Evolutionary conservation across 2,113 vertebrate species (phyloP).

Genomic region (Tachuris rubrigastra): DNA sequence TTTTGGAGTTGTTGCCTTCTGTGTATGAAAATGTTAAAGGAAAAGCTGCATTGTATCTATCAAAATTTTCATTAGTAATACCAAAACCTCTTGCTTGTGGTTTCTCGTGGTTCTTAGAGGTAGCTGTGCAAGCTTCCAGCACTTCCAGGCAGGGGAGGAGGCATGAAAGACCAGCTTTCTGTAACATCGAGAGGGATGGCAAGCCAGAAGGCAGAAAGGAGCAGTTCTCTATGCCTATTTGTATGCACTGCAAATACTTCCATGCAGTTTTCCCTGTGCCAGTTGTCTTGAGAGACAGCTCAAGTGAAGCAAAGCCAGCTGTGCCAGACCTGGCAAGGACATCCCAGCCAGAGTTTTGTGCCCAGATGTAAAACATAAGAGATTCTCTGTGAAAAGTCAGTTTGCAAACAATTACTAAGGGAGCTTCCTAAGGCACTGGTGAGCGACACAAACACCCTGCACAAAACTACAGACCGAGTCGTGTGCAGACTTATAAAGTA

Average conservation of each 20-base stretch:
- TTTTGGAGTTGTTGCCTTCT: neutral
- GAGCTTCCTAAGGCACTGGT: neutral
- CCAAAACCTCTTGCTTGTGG: neutral
- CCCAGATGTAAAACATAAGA: constrained; percentile 1
- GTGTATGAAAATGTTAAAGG: neutral
- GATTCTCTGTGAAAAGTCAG: neutral
- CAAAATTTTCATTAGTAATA: neutral
- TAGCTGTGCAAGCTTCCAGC: neutral
- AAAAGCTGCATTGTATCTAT: neutral
- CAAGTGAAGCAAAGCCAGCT: constrained; percentile 18
- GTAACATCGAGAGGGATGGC: neutral
- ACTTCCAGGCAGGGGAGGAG: neutral
- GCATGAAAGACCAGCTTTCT: neutral
- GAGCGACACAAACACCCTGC: neutral
- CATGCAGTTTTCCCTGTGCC: neutral
- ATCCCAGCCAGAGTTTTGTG: neutral
- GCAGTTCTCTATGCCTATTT: neutral
- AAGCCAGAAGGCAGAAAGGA: constrained; percentile 5
- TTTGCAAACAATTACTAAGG: constrained; percentile 3
- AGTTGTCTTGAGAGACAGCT: constrained; percentile 22
- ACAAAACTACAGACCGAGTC: neutral
- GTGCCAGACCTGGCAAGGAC: constrained; percentile 25
- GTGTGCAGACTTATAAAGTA: neutral
- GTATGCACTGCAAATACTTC: neutral
- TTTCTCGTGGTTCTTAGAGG: neutral